Evolutionary conservation across 2,888 invertebrate genomes (phyloP), one percentile per base, ranked within the genome.

Genomic region (Entomobrya proxima): DNA sequence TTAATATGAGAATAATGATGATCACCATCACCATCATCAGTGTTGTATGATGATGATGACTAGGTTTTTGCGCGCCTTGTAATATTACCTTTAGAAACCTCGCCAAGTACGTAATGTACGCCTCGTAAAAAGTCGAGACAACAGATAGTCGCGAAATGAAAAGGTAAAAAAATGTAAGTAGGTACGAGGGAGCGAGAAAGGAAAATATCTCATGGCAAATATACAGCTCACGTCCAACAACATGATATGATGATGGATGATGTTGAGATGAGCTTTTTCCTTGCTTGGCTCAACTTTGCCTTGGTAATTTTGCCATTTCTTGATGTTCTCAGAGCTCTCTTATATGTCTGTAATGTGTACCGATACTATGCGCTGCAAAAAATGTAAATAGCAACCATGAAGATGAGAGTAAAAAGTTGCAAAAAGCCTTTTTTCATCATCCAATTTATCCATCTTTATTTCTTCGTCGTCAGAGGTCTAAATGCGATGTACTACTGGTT

Each of bases 191-290:
- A 52, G 3, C 6, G 50, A 18, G 50, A 52, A 21, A 52, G 50
- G 18, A 2, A 52, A n/a, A 24, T 27, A 55, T 55, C 55, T 1
- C 55, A 55, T 55, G 11, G 6, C 55, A 55, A 27, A 55, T 55
- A 55, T 55, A 55, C 55, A 55, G 27, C 55, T 55, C 74, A 74
- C 74, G 50, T 50, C 69, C 30, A 50, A 50, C 40, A 18, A 30
- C 30, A 52, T 35, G 74, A 74, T 74, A 74, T 74, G 52, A 75
- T 52, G 75, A 75, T 75, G 75, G 32, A 75, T 75, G 75, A 75
- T 67, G 67, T 37, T 37, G 40, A 67, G 40, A n/a, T n/a, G n/a
- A 35, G 37, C 35, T 32, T 61, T 64, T 35, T 64, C 15, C n/a
- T 61, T 61, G n/a, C n/a, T n/a, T n/a, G n/a, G n/a, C 50, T 18